Percentiles rank a stretch among this genome's conserved stretches.
Evolutionary conservation across 2,113 vertebrate species (phyloP).

Genomic region (Datnioides undecimradiatus): DNA sequence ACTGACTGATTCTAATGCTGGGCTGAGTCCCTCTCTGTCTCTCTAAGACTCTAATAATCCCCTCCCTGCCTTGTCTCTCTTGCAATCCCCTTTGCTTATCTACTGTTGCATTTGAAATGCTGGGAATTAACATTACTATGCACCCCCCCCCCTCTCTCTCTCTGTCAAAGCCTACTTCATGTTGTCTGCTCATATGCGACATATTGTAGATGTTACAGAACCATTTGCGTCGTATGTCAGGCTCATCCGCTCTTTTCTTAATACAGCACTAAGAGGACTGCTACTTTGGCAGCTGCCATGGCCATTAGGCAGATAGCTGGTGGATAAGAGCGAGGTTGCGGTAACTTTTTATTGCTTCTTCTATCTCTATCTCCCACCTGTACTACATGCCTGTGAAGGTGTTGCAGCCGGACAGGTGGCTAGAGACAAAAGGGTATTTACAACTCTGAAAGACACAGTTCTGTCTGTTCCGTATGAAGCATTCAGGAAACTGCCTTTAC

Average conservation of each 20-base stretch:
- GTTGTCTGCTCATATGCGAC: neutral
- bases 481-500: conserved; percentile 26
- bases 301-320: conserved; percentile 24
- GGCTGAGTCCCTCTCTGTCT: conserved; percentile 44
- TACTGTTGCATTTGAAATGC: conserved; percentile 29
- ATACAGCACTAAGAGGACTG: conserved; percentile 17
- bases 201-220: neutral
- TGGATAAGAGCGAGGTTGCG: conserved; percentile 44
- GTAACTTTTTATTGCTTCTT: conserved; percentile 56
- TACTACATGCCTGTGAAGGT: conserved; percentile 41
- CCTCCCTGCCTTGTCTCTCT: conserved; percentile 32
- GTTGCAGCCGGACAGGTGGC: conserved; percentile 37
- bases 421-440: conserved; percentile 45
- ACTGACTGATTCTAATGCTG: conserved; percentile 48
- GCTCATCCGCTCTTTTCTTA: conserved; percentile 6
- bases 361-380: conserved; percentile 38
- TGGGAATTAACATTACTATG: conserved; percentile 15
- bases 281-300: conserved; percentile 34
- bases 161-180: neutral
- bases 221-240: neutral
- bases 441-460: conserved; percentile 45
- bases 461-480: conserved; percentile 20
- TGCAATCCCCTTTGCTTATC: conserved; percentile 54
- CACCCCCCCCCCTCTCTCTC: neutral
- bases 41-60: conserved; percentile 62